These are phyloP conservation scores for Rhynchopsitta pachyrhyncha DNA, from an alignment of 2,113 vertebrate genomes.

Conservation along the genomic window DNA sequence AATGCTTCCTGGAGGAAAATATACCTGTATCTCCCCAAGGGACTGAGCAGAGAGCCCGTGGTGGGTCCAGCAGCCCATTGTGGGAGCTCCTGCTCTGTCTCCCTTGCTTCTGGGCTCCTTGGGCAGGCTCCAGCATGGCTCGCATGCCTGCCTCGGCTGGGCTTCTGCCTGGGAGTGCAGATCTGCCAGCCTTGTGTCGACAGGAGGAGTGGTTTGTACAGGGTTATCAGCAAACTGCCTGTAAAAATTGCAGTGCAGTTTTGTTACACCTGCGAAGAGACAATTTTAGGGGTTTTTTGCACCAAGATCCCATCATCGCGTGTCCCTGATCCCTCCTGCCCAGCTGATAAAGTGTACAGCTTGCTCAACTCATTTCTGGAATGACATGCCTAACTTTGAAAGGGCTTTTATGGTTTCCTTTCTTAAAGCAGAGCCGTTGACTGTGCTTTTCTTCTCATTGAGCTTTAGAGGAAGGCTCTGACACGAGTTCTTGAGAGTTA, in stretches of 20 bases:
- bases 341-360: neutral
- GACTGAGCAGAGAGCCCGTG: accelerated
- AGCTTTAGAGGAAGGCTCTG: neutral
- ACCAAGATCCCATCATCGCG: neutral
- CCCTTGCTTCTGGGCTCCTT: neutral
- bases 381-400: neutral
- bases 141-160: neutral
- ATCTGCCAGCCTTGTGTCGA: neutral
- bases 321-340: neutral
- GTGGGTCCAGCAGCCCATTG: accelerated
- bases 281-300: neutral
- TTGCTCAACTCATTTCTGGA: neutral
- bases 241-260: neutral
- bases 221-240: neutral
- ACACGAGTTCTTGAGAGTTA: neutral
- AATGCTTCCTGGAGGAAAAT: neutral
- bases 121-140: neutral
- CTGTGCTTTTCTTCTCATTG: neutral
- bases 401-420: neutral
- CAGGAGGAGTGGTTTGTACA: neutral
- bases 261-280: neutral
- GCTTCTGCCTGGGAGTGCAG: neutral
- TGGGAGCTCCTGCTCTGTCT: neutral
- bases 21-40: neutral
- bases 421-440: neutral